Conservation (phyloP, 2,797 vertebrate genomes). For the Sebastes itinus region DNA sequence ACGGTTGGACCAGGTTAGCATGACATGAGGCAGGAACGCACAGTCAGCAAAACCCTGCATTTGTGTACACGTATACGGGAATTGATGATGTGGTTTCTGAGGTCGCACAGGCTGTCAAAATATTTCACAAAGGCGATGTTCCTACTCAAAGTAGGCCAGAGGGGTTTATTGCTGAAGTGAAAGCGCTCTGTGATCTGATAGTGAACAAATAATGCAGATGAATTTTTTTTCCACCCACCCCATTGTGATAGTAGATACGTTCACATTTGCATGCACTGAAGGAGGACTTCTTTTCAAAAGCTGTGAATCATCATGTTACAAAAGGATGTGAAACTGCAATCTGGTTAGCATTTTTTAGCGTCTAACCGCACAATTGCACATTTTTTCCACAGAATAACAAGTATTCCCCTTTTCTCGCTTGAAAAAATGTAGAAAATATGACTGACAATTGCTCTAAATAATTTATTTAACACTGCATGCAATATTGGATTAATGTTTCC, state of each 20-base stretch:
- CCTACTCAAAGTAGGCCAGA: conserved; percentile 52
- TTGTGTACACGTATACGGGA: conserved; percentile 27
- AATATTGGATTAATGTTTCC: not conserved
- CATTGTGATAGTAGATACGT: conserved; percentile 28
- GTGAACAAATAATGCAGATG: conserved; percentile 31
- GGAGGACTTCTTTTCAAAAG: conserved; percentile 31
- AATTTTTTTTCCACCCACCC: conserved; percentile 38
- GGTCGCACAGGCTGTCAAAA: conserved; percentile 22
- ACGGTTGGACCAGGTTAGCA: not conserved
- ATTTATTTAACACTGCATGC: not conserved
- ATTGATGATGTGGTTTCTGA: conserved; percentile 54
- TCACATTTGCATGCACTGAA: conserved; percentile 29
- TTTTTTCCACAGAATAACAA: conserved; percentile 57
- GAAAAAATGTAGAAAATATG: not conserved
- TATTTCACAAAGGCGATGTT: conserved; percentile 10
- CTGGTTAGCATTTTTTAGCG: conserved; percentile 62
- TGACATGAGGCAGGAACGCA: not conserved
- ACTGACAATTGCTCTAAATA: too few relatives aligned
- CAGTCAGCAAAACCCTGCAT: conserved; percentile 51
- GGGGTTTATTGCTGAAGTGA: conserved; percentile 31
- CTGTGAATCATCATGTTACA: conserved; percentile 56
- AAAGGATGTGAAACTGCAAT: conserved; percentile 70
- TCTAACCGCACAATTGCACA: conserved; percentile 52
- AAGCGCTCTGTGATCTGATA: conserved; percentile 1
- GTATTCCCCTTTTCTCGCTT: not conserved